Conservation (phyloP, 2,888 invertebrate species). For the Acleris emargana region DNA sequence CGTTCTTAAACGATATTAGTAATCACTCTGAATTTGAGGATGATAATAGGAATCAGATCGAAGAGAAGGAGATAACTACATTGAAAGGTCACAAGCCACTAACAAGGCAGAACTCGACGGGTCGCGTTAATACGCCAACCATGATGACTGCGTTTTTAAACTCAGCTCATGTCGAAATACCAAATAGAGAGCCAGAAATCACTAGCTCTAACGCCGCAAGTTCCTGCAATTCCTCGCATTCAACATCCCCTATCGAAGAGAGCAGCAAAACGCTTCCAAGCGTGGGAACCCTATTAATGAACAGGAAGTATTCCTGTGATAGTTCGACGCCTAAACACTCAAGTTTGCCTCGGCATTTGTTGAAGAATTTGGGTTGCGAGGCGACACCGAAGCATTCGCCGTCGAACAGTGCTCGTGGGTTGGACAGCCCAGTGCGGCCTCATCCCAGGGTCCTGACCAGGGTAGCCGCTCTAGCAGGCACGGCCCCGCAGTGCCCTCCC, state of each 20-base stretch:
- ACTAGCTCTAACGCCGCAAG: conserved; percentile 69
- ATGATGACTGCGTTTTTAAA: conserved; percentile 79
- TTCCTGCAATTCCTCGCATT: conserved; percentile 74
- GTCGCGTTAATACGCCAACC: conserved; percentile 79
- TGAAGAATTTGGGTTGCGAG: conserved; percentile 73
- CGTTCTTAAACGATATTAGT: conserved; percentile 77
- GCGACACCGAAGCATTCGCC: conserved; percentile 75
- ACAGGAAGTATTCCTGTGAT: conserved; percentile 74
- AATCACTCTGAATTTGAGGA: conserved; percentile 79
- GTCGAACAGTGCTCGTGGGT: conserved; percentile 52
- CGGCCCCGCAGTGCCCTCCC: conserved; percentile 90
- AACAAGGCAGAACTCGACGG: conserved; percentile 86
- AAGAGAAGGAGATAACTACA: conserved; percentile 76
- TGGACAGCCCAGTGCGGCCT: conserved; percentile 79
- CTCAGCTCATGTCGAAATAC: conserved; percentile 68
- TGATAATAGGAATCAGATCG: conserved; percentile 78
- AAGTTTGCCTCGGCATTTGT: conserved; percentile 72
- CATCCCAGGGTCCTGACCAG: conserved; percentile 86
- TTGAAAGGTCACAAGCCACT: conserved; percentile 87
- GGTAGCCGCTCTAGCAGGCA: conserved; percentile 80
- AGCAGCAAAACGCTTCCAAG: conserved; percentile 58
- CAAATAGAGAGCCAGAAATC: conserved; percentile 59
- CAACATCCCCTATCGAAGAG: conserved; percentile 72
- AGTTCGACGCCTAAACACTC: conserved; percentile 74
- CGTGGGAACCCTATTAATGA: conserved; percentile 74